Base-by-base conservation (phyloP, 2,888 invertebrate species). In the Bimastos eiseni region DNA sequence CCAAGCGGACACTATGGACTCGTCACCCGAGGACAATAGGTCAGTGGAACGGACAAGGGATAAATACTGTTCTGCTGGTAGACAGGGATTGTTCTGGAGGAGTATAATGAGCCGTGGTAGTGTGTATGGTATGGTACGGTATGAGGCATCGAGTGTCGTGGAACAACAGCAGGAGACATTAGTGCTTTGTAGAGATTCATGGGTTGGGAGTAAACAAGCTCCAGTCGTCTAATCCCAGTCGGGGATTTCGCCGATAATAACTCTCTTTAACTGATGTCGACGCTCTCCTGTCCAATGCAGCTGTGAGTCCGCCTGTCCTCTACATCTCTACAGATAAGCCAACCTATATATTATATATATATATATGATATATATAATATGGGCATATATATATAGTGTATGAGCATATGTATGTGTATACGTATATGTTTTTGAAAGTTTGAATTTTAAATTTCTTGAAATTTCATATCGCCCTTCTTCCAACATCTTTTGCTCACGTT, bases 171-270 rank as follows among this genome's bases (percentile, higher is more conserved):
- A n/a, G 8, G 70, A n/a, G 70, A 70, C 70, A n/a, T 70, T 11
- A n/a, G 30, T 55, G n/a, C n/a, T n/a, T 70, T 70, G 70, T n/a
- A 70, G n/a, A n/a, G 70, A 70, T 70, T 70, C 70, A 70, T 70
- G n/a, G 17, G 70, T 13, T 8, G n/a, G 11, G n/a, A 70, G 70
- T 70, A 70, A 70, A 70, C 70, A 11, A n/a, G n/a, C n/a, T 15
- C 0, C 70, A 17, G 17, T n/a, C 11, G 70, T 1, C 70, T 70
- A 70, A 70, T 70, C 70, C 70, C 70, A 70, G 70, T 70, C 70
- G n/a, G 70, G n/a, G 70, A 70, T 70, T 70, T 70, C n/a, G n/a
- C n/a, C 70, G n/a, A n/a, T n/a, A 70, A 70, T 70, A 70, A 70
- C 70, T 70, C 49, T 24, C 49, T 1, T 21, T n/a, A 17, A 70